phyloP scores from a whole-genome alignment of 1,140 invertebrate species.

The Drosophila pruinosa region DNA sequence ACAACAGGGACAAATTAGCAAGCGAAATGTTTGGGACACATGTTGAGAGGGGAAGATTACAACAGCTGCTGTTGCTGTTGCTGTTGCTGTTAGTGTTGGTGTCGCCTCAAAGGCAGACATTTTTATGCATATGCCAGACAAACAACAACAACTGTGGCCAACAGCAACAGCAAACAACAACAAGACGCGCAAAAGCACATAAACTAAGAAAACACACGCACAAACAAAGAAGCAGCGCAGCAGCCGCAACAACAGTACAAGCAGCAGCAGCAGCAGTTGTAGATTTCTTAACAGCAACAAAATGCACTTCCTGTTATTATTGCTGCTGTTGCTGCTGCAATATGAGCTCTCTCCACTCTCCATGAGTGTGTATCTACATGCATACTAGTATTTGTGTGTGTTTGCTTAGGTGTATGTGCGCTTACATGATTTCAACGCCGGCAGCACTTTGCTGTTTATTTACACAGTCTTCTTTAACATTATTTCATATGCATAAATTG shows the following conservation, averaged over 20 bases:
- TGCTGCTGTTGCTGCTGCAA: conserved; percentile 54
- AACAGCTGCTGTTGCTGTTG: conserved; percentile 47
- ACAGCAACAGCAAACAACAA: conserved; percentile 48
- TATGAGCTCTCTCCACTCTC: conserved; percentile 45
- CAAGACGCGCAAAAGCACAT: conserved; percentile 54
- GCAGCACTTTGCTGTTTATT: conserved; percentile 77
- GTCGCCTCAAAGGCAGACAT: conserved; percentile 50
- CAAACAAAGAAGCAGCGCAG: conserved; percentile 37
- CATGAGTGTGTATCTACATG: conserved; percentile 22
- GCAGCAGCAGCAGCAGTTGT: conserved; percentile 20
- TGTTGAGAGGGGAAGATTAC: background rate
- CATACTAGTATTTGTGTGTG: conserved; percentile 35
- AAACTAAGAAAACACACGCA: conserved; percentile 70
- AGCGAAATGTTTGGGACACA: conserved; percentile 38
- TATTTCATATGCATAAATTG: conserved; percentile 74
- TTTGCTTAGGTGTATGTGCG: conserved; percentile 67
- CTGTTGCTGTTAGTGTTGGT: no score
- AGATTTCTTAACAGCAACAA: conserved; percentile 69
- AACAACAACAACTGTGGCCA: conserved; percentile 60
- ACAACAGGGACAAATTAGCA: conserved; percentile 68
- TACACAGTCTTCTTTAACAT: conserved; percentile 76
- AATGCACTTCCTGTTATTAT: conserved; percentile 78
- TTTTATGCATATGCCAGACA: conserved; percentile 73
- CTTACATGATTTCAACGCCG: conserved; percentile 74
- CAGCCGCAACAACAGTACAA: conserved; percentile 44